phyloP scores from a whole-genome alignment of 2,797 vertebrate genomes.

The Tragelaphus eurycerus region DNA sequence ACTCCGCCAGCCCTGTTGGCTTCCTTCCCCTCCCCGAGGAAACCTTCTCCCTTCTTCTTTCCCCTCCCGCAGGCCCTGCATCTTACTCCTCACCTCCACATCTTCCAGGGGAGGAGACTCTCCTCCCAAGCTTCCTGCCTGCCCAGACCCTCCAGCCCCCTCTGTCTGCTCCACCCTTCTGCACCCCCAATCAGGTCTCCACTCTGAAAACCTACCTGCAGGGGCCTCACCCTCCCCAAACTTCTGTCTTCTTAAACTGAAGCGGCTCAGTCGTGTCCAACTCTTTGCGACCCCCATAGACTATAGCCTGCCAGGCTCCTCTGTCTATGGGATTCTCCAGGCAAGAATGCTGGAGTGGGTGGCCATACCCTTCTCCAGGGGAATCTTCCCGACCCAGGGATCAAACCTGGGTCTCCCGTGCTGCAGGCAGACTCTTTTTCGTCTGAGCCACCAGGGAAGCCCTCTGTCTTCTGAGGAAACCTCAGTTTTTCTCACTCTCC shows the following conservation, averaged over 20 bases:
- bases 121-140: fast-evolving
- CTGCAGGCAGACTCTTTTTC: background rate
- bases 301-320: background rate
- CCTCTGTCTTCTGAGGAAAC: background rate
- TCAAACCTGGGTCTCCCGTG: background rate
- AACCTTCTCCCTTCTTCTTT: fast-evolving
- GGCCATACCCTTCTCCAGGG: background rate
- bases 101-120: background rate
- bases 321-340: background rate
- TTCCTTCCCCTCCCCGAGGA: background rate
- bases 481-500: background rate
- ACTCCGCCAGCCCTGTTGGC: fast-evolving
- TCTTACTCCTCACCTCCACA: background rate
- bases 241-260: background rate
- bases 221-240: background rate
- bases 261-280: background rate
- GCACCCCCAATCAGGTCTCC: background rate
- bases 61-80: fast-evolving
- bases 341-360: background rate
- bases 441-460: background rate
- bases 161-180: fast-evolving
- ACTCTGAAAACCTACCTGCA: background rate
- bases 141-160: fast-evolving
- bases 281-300: background rate
- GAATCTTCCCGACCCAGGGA: background rate